A percentile compares a stretch with the other conserved stretches of the same genome.
phyloP scores from a whole-genome alignment of 2,888 invertebrate genomes.

The Andrena chrysosceles region DNA sequence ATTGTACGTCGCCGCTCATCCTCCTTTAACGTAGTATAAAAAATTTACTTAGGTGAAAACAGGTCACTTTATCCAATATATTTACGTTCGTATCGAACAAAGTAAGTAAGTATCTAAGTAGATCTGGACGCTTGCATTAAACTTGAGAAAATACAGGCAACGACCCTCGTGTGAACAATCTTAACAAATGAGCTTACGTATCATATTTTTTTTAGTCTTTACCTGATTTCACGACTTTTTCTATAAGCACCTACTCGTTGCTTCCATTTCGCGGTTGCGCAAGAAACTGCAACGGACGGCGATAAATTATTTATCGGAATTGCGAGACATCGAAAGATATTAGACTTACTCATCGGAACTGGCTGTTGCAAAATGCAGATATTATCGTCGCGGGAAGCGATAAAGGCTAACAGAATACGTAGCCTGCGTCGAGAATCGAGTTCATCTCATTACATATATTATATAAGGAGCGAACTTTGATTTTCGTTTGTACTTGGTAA shows the following conservation, averaged over 20 bases:
- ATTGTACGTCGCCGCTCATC: background rate
- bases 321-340: background rate
- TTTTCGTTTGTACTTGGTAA: no score
- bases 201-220: background rate
- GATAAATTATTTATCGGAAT: slow-evolving; percentile 7
- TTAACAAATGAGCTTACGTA: no score
- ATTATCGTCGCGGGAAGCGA: slow-evolving; percentile 6
- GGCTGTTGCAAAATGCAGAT: background rate
- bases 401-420: no score
- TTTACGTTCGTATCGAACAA: no score
- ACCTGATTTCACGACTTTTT: background rate
- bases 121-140: no score
- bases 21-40: background rate
- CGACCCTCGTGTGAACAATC: no score
- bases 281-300: background rate
- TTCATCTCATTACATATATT: no score
- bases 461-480: no score
- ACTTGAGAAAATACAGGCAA: no score
- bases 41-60: background rate
- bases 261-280: background rate
- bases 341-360: background rate
- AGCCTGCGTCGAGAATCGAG: no score
- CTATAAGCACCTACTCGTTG: background rate
- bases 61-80: background rate
- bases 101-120: no score